These are phyloP conservation scores for Trissolcus basalis DNA, from an alignment of 1,140 invertebrate species.

Conservation along the genomic window DNA sequence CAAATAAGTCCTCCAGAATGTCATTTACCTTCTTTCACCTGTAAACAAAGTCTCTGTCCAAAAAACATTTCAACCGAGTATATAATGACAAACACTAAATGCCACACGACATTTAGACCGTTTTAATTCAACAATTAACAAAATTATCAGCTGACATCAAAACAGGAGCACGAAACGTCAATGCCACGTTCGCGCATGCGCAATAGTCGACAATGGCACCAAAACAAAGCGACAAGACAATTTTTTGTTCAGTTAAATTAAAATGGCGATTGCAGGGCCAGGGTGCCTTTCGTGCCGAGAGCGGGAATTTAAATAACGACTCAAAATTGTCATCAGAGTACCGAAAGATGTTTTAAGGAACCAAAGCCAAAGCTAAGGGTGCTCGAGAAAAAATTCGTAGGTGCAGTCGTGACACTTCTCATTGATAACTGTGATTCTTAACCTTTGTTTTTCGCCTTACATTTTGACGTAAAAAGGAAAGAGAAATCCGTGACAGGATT, in stretches of 20 bases:
- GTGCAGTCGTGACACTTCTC: no score
- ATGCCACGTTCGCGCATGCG: conserved; percentile 15
- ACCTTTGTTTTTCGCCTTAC: no score
- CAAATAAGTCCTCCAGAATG: no score
- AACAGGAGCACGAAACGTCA: conserved; percentile 10
- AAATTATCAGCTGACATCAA: conserved; percentile 29
- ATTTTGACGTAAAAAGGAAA: no score
- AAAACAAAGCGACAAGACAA: conserved; percentile 8
- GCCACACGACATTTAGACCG: no score
- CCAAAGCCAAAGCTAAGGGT: no score
- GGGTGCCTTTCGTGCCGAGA: neutral
- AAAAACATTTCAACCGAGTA: no score
- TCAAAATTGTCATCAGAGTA: neutral
- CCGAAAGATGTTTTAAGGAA: no score
- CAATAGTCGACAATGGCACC: neutral
- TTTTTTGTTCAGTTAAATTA: conserved; percentile 1
- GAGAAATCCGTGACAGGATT: no score
- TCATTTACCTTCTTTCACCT: neutral
- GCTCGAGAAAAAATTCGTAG: conserved; percentile 1
- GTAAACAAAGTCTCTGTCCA: neutral
- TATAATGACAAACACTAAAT: no score
- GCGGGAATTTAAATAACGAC: conserved; percentile 12
- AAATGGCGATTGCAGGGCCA: conserved; percentile 11
- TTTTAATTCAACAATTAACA: neutral
- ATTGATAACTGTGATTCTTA: no score